Evolutionary conservation across 2,888 invertebrate genomes (phyloP), one percentile per base, ranked within the genome.

Genomic region (Andrena camellia): DNA sequence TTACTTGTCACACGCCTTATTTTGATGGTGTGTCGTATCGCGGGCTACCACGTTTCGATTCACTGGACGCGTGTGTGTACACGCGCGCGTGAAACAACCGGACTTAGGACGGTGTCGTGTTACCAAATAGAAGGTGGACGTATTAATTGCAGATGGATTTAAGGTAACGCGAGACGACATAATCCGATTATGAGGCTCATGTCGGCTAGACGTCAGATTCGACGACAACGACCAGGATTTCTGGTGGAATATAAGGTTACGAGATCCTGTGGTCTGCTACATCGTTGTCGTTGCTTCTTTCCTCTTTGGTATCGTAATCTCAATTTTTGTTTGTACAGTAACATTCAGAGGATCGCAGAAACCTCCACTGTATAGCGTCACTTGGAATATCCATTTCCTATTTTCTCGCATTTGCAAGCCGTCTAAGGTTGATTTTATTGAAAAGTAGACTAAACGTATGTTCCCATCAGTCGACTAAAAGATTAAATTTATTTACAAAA

Each of bases 91-190:
- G 79, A 86, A 87, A 84, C 78, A 81, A 81, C 66, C 77, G 83
- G 89, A 88, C 89, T 89, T 88, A 85, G 76, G 66, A 52, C 64
- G 87, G 82, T 87, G 84, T 90, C 86, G 75, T 78, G 83, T 90
- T 90, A 88, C 90, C 75, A 79, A 80, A 74, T 86, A 82, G 82
- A 86, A 84, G 82, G 70, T 87, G 88, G 86, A 89, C 90, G 90
- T 91, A 91, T 91, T 91, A 91, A 91, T 91, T 90, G 90, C 90
- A 90, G 85, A 86, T 86, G 90, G 91, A 92, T 90, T 91, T 89
- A 90, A 89, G 85, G 89, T 92, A 91, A 92, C 88, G 87, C 90
- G 87, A 90, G 91, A 89, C 87, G 91, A 90, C 91, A 85, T 92
- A 91, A 92, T 91, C 92, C 91, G 91, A 90, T 92, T 92, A 92